These are phyloP conservation scores for Dendrocincla fuliginosa DNA, from an alignment of 2,797 vertebrate species.

Conservation along the genomic window DNA sequence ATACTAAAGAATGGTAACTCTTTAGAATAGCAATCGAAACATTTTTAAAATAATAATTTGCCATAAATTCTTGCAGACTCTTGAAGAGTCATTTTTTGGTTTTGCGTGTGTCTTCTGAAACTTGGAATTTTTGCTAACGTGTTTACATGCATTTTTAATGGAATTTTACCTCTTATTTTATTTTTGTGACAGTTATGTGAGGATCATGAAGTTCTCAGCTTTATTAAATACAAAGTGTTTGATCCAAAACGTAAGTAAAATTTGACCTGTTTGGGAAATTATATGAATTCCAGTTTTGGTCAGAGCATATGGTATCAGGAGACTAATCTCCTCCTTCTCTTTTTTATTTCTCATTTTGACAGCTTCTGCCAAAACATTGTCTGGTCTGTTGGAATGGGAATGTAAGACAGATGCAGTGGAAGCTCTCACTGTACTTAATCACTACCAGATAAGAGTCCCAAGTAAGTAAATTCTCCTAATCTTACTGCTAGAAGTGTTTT, in stretches of 20 bases:
- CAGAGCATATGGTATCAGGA: not conserved
- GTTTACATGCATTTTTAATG: not conserved
- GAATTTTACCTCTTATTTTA: constrained; percentile 46
- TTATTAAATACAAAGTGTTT: constrained; percentile 97
- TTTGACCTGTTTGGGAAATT: not conserved
- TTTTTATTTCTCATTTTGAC: constrained; percentile 20
- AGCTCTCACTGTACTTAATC: constrained; percentile 97
- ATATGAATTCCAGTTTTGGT: not conserved
- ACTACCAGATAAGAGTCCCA: constrained; percentile 97
- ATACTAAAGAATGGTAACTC: not conserved
- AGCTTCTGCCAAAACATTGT: constrained; percentile 96
- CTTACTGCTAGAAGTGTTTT: not conserved
- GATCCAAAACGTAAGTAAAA: constrained; percentile 94
- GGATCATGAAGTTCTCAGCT: constrained; percentile 91
- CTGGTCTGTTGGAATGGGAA: constrained; percentile 94
- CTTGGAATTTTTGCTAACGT: not conserved
- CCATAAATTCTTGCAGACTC: not conserved
- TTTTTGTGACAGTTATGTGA: constrained; percentile 87
- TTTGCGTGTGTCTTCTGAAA: not conserved
- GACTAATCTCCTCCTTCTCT: not conserved
- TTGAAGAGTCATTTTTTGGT: not conserved
- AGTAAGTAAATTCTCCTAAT: constrained; percentile 80
- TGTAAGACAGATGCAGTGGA: constrained; percentile 96
- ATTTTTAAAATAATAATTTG: not conserved
- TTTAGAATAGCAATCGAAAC: not conserved